Conservation (phyloP, 2,888 invertebrate genomes). For the Drosophila emarginata region DNA sequence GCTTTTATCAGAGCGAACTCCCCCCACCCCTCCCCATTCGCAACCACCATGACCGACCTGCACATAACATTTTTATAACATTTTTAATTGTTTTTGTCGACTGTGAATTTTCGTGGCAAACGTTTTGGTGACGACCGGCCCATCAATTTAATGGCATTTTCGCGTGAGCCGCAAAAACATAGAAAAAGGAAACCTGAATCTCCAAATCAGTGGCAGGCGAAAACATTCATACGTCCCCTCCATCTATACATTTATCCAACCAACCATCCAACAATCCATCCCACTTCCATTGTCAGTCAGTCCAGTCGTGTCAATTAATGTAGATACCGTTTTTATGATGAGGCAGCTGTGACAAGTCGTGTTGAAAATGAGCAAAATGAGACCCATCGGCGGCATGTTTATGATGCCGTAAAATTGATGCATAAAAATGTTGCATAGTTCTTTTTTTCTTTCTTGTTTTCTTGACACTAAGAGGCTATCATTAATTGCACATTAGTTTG, state of each 20-base stretch:
- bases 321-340: constrained; percentile 74
- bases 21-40: not conserved
- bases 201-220: constrained; percentile 58
- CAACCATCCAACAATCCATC: constrained; percentile 16
- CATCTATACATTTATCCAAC: not conserved
- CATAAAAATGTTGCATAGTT: constrained; percentile 48
- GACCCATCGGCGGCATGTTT: constrained; percentile 69
- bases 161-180: constrained; percentile 52
- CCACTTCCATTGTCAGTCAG: constrained; percentile 18
- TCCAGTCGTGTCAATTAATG: constrained; percentile 68
- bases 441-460: constrained; percentile 9
- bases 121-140: constrained; percentile 42
- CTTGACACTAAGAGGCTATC: constrained; percentile 51
- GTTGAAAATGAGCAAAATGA: constrained; percentile 64
- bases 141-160: constrained; percentile 73
- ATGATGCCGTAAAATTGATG: constrained; percentile 60
- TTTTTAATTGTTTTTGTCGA: constrained; percentile 77
- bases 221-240: constrained; percentile 14
- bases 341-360: constrained; percentile 63
- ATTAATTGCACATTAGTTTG: constrained; percentile 58
- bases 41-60: constrained; percentile 42
- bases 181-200: constrained; percentile 1
- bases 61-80: constrained; percentile 71
- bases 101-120: constrained; percentile 53
- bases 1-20: constrained; percentile 66